Evolutionary conservation across 2,113 vertebrate genomes (phyloP).

Genomic region (Sterna hirundo): DNA sequence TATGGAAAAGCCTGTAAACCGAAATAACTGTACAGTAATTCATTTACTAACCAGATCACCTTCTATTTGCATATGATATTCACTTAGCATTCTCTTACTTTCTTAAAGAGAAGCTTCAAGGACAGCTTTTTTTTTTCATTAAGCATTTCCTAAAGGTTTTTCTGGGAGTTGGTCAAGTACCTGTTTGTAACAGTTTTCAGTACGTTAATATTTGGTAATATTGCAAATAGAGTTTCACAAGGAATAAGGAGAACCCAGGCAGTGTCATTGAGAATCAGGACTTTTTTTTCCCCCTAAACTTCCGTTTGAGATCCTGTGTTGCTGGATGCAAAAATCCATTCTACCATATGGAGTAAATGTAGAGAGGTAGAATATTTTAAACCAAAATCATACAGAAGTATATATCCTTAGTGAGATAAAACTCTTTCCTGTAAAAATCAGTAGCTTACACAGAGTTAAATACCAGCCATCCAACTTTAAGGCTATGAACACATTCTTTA

Average conservation of each 20-base stretch:
- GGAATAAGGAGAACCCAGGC: not conserved
- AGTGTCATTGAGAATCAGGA: not conserved
- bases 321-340: not conserved
- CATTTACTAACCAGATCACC: not conserved
- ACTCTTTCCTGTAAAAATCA: not conserved
- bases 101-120: not conserved
- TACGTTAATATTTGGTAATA: not conserved
- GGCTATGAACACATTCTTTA: constrained; percentile 14
- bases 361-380: not conserved
- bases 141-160: not conserved
- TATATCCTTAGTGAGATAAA: not conserved
- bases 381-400: not conserved
- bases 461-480: not conserved
- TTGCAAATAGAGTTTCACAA: not conserved
- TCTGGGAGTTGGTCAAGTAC: not conserved
- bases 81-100: not conserved
- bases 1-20: not conserved
- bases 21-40: not conserved
- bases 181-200: not conserved
- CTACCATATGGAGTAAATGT: not conserved
- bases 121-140: not conserved
- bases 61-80: not conserved
- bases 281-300: not conserved
- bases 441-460: constrained; percentile 50
- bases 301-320: not conserved